These are phyloP conservation scores for Trisateles emortualis DNA, from an alignment of 2,888 invertebrate genomes.

Conservation along the genomic window DNA sequence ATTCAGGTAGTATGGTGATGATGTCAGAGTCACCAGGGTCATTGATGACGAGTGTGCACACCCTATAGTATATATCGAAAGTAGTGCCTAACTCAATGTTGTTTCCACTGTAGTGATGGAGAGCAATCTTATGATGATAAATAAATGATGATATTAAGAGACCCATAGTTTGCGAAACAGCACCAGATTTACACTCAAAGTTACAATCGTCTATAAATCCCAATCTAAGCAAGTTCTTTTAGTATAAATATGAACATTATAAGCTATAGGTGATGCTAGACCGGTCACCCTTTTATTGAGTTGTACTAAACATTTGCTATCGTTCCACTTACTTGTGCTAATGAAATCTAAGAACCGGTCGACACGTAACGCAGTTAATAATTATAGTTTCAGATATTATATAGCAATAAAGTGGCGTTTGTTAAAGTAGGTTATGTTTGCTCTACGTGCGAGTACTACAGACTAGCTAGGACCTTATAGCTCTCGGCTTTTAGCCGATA, in stretches of 20 bases:
- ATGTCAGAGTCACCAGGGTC: conserved; percentile 99
- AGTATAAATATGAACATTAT: no score
- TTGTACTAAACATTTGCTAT: conserved; percentile 8
- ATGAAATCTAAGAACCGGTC: conserved; percentile 45
- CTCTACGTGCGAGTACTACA: no score
- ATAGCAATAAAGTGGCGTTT: conserved; percentile 14
- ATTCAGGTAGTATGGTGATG: conserved; percentile 94
- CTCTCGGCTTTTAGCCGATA: no score
- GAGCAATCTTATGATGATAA: conserved; percentile 99
- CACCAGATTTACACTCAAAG: no score
- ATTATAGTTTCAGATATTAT: conserved; percentile 23
- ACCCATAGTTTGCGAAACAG: no score
- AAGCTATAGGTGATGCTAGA: no score
- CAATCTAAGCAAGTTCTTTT: no score
- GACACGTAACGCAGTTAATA: conserved; percentile 14
- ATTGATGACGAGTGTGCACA: conserved; percentile 98
- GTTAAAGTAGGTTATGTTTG: neutral
- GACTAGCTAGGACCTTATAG: no score
- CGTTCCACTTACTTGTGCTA: conserved; percentile 29
- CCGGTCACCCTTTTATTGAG: neutral
- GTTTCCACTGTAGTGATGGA: conserved; percentile 99
- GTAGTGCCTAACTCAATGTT: conserved; percentile 99
- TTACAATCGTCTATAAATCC: no score
- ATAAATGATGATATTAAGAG: no score
- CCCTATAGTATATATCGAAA: conserved; percentile 99